phyloP scores from a whole-genome alignment of 2,797 vertebrate species.

The Gouania willdenowi region DNA sequence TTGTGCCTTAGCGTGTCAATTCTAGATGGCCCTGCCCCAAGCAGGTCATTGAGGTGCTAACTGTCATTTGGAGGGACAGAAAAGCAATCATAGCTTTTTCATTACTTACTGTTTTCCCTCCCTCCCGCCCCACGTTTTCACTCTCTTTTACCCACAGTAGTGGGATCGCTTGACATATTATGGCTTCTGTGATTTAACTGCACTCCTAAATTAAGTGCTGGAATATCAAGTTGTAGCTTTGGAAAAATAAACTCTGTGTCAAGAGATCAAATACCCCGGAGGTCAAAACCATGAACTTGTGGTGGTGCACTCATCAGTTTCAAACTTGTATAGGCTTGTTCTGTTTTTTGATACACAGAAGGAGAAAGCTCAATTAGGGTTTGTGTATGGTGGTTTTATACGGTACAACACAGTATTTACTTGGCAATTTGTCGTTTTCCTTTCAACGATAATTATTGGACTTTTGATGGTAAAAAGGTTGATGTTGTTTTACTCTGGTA shows the following conservation, averaged over 20 bases:
- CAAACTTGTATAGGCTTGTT: conserved; percentile 79
- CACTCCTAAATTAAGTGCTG: conserved; percentile 98
- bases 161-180: conserved; percentile 99
- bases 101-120: conserved; percentile 98
- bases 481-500: too few relatives aligned
- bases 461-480: too few relatives aligned
- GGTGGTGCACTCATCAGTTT: conserved; percentile 77
- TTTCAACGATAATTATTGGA: too few relatives aligned
- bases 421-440: too few relatives aligned
- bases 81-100: conserved; percentile 99
- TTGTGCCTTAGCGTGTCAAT: conserved; percentile 99
- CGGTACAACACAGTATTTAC: too few relatives aligned
- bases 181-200: conserved; percentile 98
- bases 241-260: conserved; percentile 93
- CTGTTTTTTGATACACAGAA: conserved; percentile 67
- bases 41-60: conserved; percentile 99
- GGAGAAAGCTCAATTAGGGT: conserved; percentile 60
- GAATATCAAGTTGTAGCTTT: conserved; percentile 95
- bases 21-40: conserved; percentile 94
- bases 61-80: conserved; percentile 99
- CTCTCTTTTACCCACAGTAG: conserved; percentile 84
- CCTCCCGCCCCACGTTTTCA: conserved; percentile 78
- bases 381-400: conserved; percentile 40
- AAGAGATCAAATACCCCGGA: conserved; percentile 84
- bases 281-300: conserved; percentile 82